phyloP scores from a whole-genome alignment of 2,888 invertebrate genomes.

The Lepidocyrtinus sp. region DNA sequence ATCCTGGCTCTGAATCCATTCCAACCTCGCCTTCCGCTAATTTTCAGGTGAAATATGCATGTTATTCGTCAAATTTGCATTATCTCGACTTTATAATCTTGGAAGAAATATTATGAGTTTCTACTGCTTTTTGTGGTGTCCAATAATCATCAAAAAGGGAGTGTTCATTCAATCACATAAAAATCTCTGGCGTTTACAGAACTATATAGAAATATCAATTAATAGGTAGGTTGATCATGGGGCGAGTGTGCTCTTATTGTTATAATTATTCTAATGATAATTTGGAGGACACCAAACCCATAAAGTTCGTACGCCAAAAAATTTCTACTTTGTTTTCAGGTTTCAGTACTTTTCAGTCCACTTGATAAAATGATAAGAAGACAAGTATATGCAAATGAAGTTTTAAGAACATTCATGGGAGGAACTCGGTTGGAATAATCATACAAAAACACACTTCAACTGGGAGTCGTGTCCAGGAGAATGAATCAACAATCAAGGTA shows the following conservation, averaged over 20 bases:
- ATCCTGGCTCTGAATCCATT: neutral
- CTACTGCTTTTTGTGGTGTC: neutral
- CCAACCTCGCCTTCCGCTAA: neutral
- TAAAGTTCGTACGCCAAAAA: slow-evolving; percentile 2
- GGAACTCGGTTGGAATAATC: too few species aligned
- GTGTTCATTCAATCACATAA: neutral
- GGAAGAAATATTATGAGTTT: too few species aligned
- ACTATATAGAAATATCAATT: neutral
- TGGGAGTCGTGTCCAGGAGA: neutral
- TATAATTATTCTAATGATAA: slow-evolving; percentile 33
- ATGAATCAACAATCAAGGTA: neutral
- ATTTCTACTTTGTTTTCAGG: neutral
- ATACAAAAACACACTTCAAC: neutral
- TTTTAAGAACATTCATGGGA: too few species aligned
- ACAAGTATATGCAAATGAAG: too few species aligned
- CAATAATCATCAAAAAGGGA: neutral
- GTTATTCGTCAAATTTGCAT: neutral
- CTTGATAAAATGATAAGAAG: neutral
- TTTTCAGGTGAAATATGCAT: neutral
- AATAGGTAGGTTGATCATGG: neutral
- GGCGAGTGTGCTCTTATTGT: slow-evolving; percentile 8
- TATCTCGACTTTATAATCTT: neutral
- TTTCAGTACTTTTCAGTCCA: neutral
- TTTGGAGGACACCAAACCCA: slow-evolving; percentile 28
- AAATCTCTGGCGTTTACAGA: neutral